Conservation (phyloP, 30 jellyfish, hydroid and myxozoan genomes). For the Aurelia coerulea region DNA sequence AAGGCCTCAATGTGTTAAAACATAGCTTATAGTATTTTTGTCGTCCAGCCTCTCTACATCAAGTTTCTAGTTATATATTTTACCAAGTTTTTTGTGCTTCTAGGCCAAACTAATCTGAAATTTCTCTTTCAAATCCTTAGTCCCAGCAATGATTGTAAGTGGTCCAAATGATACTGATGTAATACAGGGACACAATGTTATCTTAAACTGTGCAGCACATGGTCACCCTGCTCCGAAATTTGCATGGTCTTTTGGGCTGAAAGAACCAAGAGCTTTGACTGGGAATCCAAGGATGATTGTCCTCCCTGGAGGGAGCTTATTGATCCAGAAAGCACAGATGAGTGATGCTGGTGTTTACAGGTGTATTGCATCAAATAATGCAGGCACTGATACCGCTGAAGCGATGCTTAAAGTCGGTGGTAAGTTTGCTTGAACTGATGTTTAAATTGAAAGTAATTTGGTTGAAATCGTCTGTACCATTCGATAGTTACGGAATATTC, state of each 20-base stretch:
- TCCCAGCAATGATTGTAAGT: constrained; percentile 83
- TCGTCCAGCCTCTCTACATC: too few relatives aligned
- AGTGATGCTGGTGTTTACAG: constrained; percentile 83
- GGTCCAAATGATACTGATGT: constrained; percentile 68
- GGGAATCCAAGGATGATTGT: constrained; percentile 69
- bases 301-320: constrained; percentile 88
- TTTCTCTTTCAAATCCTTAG: constrained; percentile 12
- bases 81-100: too few relatives aligned
- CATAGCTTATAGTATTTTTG: too few relatives aligned
- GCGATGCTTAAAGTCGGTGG: constrained; percentile 75
- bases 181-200: constrained; percentile 82
- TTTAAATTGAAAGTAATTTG: too few relatives aligned
- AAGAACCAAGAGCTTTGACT: constrained; percentile 25
- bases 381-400: constrained; percentile 89
- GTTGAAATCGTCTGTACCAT: too few relatives aligned
- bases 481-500: too few relatives aligned
- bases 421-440: neutral
- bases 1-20: too few relatives aligned
- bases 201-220: constrained; percentile 80
- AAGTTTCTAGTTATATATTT: too few relatives aligned
- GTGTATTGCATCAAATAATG: constrained; percentile 90
- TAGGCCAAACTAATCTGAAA: neutral
- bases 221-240: constrained; percentile 89
- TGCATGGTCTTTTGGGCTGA: constrained; percentile 84
- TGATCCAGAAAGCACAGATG: constrained; percentile 78